Evolutionary conservation across 1,140 invertebrate species (phyloP), one percentile per base, ranked within the genome.

Genomic region (Drosophila repletoides): DNA sequence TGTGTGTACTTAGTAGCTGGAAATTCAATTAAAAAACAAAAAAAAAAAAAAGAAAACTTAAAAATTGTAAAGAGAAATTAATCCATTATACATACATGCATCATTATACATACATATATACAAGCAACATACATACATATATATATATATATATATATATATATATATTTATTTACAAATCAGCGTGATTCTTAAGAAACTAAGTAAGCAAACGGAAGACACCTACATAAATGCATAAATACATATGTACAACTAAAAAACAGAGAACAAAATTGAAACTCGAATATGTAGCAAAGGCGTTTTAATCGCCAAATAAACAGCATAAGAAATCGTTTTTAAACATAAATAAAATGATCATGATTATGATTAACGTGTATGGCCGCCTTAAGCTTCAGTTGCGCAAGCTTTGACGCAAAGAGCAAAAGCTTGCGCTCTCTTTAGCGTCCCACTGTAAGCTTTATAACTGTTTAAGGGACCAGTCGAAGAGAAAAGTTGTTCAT

Each of bases 121-220:
- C 36, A 66, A 58, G 36, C 38, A 24, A 59, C 28, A 58, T 66
- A 29, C 29, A 71, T 53, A 36, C 5, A 38, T 46, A 61, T 55
- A 29, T 43, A 26, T 24, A 40, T 28, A n/a, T n/a, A n/a, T n/a
- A n/a, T n/a, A 46, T 33, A 64, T 60, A 31, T 22, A 48, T 48
- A 41, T 15, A 52, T 46, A 58, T 38, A 68, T 76, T 72, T 74
- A 83, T 84, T 86, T 86, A 86, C 71, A 84, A 86, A 31, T 69
- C 53, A 66, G 36, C 73, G 77, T 83, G 69, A 83, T 83, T 83
- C 81, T 71, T 83, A 76, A 60, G 15, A 22, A 60, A 46, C 51
- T 71, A 63, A 76, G 60, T 63, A 65, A 63, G 9, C 12, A 38
- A 2, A 38, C 12, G 10, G 12, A 22, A 22, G 6, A 38, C 15